Evolutionary conservation across 2,113 vertebrate genomes (phyloP).

Genomic region (Brachypteracias leptosomus): DNA sequence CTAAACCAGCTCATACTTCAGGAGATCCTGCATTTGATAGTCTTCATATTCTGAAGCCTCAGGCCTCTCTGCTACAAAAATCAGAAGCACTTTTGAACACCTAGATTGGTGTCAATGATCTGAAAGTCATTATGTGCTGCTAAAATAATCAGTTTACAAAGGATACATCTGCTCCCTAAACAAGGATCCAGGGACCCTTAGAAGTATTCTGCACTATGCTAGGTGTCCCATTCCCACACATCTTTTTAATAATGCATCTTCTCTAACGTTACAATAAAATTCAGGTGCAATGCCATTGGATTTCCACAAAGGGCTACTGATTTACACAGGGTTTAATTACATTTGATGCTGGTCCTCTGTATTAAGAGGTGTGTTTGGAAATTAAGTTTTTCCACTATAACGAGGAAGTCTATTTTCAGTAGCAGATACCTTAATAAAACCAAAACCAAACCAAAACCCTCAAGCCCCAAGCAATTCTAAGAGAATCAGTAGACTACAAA

Average conservation of each 20-base stretch:
- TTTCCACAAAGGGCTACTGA: not conserved
- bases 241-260: not conserved
- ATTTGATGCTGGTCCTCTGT: not conserved
- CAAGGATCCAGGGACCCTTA: not conserved
- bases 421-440: not conserved
- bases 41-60: not conserved
- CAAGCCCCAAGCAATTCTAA: not conserved
- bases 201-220: not conserved
- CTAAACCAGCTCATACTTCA: not conserved
- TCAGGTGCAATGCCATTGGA: not conserved
- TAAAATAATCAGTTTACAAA: not conserved
- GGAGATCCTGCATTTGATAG: not conserved
- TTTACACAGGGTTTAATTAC: not conserved
- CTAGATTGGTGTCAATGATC: accelerated
- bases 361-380: not conserved
- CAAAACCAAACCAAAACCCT: accelerated
- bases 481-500: not conserved
- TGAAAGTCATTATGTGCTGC: not conserved
- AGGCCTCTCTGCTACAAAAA: not conserved
- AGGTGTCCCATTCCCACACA: not conserved
- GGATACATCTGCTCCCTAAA: not conserved
- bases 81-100: not conserved
- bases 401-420: not conserved
- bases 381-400: not conserved
- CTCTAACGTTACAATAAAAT: not conserved